phyloP scores from a whole-genome alignment of 2,888 invertebrate species.

The Furcula furcula region DNA sequence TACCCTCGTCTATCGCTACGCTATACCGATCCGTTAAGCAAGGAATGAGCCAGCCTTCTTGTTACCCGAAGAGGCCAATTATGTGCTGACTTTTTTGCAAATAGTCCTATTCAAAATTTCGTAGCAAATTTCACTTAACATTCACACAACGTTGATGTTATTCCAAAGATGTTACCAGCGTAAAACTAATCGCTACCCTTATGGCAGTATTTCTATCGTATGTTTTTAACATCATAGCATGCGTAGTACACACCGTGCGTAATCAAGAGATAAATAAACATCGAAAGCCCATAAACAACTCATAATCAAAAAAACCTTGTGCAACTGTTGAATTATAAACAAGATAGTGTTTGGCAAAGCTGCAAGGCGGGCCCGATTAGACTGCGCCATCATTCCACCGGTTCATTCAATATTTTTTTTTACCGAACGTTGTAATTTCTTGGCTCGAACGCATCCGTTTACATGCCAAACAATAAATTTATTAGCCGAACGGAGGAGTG shows the following conservation, averaged over 20 bases:
- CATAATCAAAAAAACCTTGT: conserved; percentile 51
- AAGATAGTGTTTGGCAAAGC: conserved; percentile 67
- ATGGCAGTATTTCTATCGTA: no score
- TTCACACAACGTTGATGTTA: no score
- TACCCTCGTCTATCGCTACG: no score
- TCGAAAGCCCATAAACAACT: conserved; percentile 35
- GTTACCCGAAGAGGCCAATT: no score
- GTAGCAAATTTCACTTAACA: no score
- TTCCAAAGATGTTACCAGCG: no score
- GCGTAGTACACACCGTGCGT: neutral
- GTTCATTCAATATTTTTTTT: conserved; percentile 81
- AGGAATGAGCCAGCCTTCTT: no score
- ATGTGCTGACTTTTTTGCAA: no score
- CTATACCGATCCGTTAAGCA: no score
- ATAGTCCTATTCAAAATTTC: no score
- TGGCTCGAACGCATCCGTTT: conserved; percentile 81
- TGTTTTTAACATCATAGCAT: no score
- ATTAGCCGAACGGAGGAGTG: conserved; percentile 79
- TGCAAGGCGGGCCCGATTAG: conserved; percentile 67
- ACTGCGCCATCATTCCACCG: conserved; percentile 72
- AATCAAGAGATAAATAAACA: neutral
- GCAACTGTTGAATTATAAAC: conserved; percentile 70
- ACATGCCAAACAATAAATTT: conserved; percentile 82
- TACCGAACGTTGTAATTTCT: conserved; percentile 79
- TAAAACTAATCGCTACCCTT: no score